These are phyloP conservation scores for Pterobdella sp. DNA, from an alignment of 2,888 invertebrate species.

Conservation along the genomic window DNA sequence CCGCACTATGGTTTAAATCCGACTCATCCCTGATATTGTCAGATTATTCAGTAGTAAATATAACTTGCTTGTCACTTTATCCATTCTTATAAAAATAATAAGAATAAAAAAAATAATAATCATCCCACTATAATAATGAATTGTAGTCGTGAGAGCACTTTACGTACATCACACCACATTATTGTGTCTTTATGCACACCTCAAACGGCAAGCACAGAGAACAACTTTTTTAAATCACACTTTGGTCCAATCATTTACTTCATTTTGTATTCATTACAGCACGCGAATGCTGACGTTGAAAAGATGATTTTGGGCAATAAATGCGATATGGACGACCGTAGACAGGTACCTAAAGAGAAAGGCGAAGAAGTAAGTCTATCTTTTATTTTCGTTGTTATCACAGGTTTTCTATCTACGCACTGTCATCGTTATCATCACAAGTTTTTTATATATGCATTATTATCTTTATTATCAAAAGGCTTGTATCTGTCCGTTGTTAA, in stretches of 20 bases:
- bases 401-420: background rate
- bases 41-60: too few relatives aligned
- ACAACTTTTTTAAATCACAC: too few relatives aligned
- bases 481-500: background rate
- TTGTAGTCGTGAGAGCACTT: too few relatives aligned
- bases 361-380: slow-evolving; percentile 59
- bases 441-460: background rate
- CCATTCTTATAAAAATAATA: too few relatives aligned
- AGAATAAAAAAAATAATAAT: too few relatives aligned
- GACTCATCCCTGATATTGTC: too few relatives aligned
- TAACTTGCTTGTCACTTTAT: too few relatives aligned
- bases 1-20: too few relatives aligned
- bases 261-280: slow-evolving; percentile 56
- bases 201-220: too few relatives aligned
- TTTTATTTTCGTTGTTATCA: background rate
- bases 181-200: too few relatives aligned
- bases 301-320: slow-evolving; percentile 98
- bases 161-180: too few relatives aligned
- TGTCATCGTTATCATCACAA: background rate
- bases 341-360: slow-evolving; percentile 81
- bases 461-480: background rate
- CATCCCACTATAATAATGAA: too few relatives aligned
- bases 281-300: slow-evolving; percentile 95
- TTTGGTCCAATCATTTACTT: background rate
- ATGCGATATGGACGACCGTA: slow-evolving; percentile 92